Percentiles rank a stretch among this genome's conserved stretches.
Evolutionary conservation across 1,140 invertebrate genomes (phyloP).

Genomic region (Drosophila prosaltans): DNA sequence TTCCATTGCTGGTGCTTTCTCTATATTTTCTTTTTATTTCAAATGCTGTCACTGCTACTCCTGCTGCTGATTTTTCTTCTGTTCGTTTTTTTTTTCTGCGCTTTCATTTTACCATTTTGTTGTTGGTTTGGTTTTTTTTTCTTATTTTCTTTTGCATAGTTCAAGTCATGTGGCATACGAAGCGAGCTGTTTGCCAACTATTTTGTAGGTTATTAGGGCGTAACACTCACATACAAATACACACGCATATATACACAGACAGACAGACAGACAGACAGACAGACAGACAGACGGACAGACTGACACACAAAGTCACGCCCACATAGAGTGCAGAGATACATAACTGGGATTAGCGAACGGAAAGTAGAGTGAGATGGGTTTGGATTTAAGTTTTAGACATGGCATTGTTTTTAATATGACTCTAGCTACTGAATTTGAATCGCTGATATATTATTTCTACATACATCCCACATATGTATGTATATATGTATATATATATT

Average conservation of each 20-base stretch:
- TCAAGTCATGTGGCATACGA: conserved; percentile 60
- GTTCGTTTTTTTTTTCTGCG: conserved; percentile 23
- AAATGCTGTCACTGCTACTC: conserved; percentile 36
- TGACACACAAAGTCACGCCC: conserved; percentile 38
- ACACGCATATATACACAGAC: conserved; percentile 41
- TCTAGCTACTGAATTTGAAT: conserved; percentile 15
- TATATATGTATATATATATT: too few relatives aligned
- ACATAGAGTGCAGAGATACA: conserved; percentile 28
- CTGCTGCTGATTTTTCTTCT: conserved; percentile 1
- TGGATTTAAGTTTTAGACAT: conserved; percentile 61
- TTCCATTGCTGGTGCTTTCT: conserved; percentile 12
- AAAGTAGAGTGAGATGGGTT: too few relatives aligned
- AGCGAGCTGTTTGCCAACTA: conserved; percentile 74
- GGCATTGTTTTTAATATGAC: conserved; percentile 42
- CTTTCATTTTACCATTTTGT: conserved; percentile 69
- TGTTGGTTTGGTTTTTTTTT: conserved; percentile 2
- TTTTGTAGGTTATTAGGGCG: conserved; percentile 81
- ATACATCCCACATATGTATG: background rate
- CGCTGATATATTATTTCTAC: conserved; percentile 7
- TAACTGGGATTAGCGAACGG: background rate
- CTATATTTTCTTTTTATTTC: conserved; percentile 40
- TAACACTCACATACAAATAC: conserved; percentile 42
- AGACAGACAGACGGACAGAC: conserved; percentile 31
- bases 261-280: conserved; percentile 37
- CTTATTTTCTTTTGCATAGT: conserved; percentile 60